Percentiles rank a stretch among this genome's conserved stretches.
These are phyloP conservation scores for Pollenia amentaria DNA, from an alignment of 2,888 invertebrate species.

Conservation along the genomic window DNA sequence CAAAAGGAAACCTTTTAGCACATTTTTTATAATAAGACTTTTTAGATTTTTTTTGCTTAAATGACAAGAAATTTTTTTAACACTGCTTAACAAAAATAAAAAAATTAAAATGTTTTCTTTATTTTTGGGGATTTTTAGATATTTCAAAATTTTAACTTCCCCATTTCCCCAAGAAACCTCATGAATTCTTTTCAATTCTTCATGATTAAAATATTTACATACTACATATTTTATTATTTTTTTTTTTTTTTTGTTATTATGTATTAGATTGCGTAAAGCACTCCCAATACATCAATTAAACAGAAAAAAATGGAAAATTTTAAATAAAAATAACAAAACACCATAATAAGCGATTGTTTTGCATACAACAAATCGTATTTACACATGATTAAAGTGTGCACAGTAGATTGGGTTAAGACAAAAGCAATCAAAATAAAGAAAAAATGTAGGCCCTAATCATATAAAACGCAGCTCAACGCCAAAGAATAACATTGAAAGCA, in stretches of 20 bases:
- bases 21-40: neutral
- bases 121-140: neutral
- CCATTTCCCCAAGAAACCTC: no score
- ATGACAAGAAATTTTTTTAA: neutral
- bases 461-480: no score
- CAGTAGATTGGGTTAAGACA: neutral
- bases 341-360: slow-evolving; percentile 42
- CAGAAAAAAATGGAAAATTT: neutral
- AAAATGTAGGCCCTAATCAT: no score
- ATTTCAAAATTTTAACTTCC: no score
- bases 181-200: slow-evolving; percentile 38
- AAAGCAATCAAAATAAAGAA: no score
- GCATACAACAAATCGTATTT: slow-evolving; percentile 25
- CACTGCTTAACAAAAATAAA: neutral
- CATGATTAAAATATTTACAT: slow-evolving; percentile 68
- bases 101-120: slow-evolving; percentile 13
- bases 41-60: neutral
- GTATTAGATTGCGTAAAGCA: slow-evolving; percentile 40
- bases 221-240: slow-evolving; percentile 58
- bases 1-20: slow-evolving; percentile 27
- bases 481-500: no score
- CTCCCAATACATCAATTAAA: slow-evolving; percentile 30
- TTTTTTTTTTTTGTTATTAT: slow-evolving; percentile 24
- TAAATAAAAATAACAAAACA: slow-evolving; percentile 14
- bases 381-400: slow-evolving; percentile 15